Percentiles rank a stretch among this genome's conserved stretches.
These are phyloP conservation scores for Dipodomys stephensi DNA, from an alignment of 2,113 vertebrate genomes.

Conservation along the genomic window DNA sequence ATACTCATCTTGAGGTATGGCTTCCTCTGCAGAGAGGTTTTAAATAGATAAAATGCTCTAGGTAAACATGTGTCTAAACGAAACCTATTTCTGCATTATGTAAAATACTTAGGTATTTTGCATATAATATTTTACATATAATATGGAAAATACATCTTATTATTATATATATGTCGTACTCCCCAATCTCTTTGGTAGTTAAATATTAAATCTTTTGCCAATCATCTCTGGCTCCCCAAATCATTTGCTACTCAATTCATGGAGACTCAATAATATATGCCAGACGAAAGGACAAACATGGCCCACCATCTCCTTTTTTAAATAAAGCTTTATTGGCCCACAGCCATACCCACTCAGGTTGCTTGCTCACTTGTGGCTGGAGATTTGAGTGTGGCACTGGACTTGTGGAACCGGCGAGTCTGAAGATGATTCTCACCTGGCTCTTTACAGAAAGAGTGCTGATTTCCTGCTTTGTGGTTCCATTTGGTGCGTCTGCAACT, in stretches of 20 bases:
- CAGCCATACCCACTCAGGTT: not conserved
- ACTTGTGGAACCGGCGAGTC: not conserved
- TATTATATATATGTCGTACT: not conserved
- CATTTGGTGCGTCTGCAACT: too few relatives aligned
- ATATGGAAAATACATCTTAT: not conserved
- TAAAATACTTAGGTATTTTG: not conserved
- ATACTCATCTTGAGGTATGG: too few relatives aligned
- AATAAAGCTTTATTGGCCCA: constrained; percentile 44
- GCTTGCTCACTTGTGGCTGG: not conserved
- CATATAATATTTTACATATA: too few relatives aligned
- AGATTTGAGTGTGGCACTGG: not conserved
- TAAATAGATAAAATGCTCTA: not conserved
- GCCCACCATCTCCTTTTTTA: not conserved
- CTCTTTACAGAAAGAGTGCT: not conserved
- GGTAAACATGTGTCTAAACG: not conserved
- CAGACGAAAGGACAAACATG: not conserved
- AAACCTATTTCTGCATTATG: not conserved
- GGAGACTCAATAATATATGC: too few relatives aligned
- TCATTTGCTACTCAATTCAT: not conserved
- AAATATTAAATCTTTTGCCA: not conserved
- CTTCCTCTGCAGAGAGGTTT: not conserved
- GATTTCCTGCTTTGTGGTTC: not conserved
- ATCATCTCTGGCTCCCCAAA: not conserved
- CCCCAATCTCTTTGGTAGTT: not conserved
- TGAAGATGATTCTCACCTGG: not conserved